phyloP scores from a whole-genome alignment of 2,113 vertebrate genomes.

The Loxodonta africana region DNA sequence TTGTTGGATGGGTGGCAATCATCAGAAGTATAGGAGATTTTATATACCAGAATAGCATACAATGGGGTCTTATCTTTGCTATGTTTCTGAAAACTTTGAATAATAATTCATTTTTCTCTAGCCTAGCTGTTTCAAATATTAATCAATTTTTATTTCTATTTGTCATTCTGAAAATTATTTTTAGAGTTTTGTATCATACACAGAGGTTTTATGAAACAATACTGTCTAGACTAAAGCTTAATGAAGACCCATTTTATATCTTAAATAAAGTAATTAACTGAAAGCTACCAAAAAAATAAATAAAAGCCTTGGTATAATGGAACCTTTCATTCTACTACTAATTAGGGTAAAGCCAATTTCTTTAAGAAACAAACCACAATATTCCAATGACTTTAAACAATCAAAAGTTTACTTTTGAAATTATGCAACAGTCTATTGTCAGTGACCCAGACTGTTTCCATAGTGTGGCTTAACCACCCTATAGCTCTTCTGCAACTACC shows the following conservation, averaged over 20 bases:
- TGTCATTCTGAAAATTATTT: background rate
- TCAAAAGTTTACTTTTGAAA: background rate
- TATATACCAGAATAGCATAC: background rate
- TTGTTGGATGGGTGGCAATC: background rate
- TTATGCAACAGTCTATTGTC: background rate
- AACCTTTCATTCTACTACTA: background rate
- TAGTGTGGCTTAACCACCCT: background rate
- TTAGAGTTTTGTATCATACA: background rate
- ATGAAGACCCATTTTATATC: background rate
- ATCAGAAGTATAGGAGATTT: background rate
- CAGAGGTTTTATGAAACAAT: background rate
- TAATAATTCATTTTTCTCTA: background rate
- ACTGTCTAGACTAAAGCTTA: background rate
- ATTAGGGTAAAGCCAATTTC: background rate
- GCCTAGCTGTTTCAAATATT: background rate
- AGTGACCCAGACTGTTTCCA: background rate
- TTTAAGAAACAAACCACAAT: background rate
- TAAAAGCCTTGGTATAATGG: background rate
- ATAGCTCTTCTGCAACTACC: background rate
- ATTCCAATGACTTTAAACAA: background rate
- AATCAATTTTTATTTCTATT: conserved; percentile 47
- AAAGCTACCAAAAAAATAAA: background rate
- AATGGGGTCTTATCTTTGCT: background rate
- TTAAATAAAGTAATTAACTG: background rate
- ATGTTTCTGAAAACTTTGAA: background rate